Base-by-base conservation (phyloP, 53 echinoderm and acorn worm species). In the Stichopus horrens region DNA sequence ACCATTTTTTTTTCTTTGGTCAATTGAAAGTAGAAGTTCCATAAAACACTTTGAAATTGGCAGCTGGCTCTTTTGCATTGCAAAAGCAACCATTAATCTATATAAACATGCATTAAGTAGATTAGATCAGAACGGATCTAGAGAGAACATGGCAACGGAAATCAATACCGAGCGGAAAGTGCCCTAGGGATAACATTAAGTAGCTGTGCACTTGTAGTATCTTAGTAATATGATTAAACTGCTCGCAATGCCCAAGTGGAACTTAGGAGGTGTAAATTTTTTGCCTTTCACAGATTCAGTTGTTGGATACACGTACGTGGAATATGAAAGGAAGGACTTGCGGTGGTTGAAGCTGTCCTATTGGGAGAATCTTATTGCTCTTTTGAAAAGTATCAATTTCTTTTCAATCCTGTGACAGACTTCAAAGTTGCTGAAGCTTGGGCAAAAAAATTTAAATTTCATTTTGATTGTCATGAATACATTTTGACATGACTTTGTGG, bases 21-120 rank as follows among this genome's bases (percentile, higher is more conserved):
- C 81, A 10, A 58, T 57, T 57, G 81, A 11, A 58, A 54, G 81
- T 52, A 58, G 58, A 54, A 56, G 81, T 57, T 58, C 23, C 81
- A 81, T 81, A 81, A 56, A 81, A 71, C 71, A 71, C 71, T 71
- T 71, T 71, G 63, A 63, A 63, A 63, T 63, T 63, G 71, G 71
- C 71, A 71, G 71, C 71, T 71, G 71, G 71, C 71, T 71, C 16
- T 71, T 56, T 21, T 23, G 56, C 55, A 56, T 81, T 81, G 81
- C 56, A 81, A 58, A 81, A 81, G 81, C 56, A 81, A 58, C 81
- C 81, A 81, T 81, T 81, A 81, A 81, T 81, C 81, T 81, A 21
- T 81, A 81, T 81, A 81, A 81, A 81, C 21, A 56, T 81, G 57
- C 81, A 81, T 81, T 81, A 81, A 81, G 81, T 81, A 81, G 81